Base-by-base conservation (phyloP, 2,797 vertebrate genomes). In the Acanthis flammea region DNA sequence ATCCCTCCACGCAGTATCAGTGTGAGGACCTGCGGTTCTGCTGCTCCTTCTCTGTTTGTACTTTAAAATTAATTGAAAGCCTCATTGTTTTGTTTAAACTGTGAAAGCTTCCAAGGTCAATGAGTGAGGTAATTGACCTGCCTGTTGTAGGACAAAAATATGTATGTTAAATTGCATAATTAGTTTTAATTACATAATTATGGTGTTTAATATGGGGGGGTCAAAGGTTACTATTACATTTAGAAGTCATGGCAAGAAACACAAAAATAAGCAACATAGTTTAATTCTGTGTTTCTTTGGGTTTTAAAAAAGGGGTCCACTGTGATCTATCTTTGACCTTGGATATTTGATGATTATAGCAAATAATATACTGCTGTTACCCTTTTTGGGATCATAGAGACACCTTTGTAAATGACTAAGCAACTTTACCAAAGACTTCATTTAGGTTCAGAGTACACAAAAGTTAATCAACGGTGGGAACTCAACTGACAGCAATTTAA, bases 161-260 rank as follows among this genome's bases (percentile, higher is more conserved):
- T 98, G 98, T 97, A 98, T 97, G 98, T 97, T 98, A 98, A 99
- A 99, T 99, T 98, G 98, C 98, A 99, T 98, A 99, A 99, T 99
- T 99, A 98, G 98, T 98, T 98, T 99, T 99, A 99, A 99, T 99
- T 99, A 98, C 97, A 98, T 99, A 99, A 99, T 99, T 98, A 98
- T 83, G 96, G 98, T 98, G 98, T 98, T 99, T 99, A 98, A 99
- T 98, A 98, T 98, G 97, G 92, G 84, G 8, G 95, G 98, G 98
- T 98, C 98, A 99, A 98, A 99, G 98, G 98, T 99, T 98, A 98
- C 97, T 98, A 91, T 98, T 98, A 97, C 97, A 98, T 98, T 98
- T 98, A 98, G 98, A 98, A 98, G 97, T 97, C 97, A 97, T 97
- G 91, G 96, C 94, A 97, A 98, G 97, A 96, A 94, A 67, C 97